Conservation (phyloP, 1,140 invertebrate genomes). For the Branchinecta lindahli region DNA sequence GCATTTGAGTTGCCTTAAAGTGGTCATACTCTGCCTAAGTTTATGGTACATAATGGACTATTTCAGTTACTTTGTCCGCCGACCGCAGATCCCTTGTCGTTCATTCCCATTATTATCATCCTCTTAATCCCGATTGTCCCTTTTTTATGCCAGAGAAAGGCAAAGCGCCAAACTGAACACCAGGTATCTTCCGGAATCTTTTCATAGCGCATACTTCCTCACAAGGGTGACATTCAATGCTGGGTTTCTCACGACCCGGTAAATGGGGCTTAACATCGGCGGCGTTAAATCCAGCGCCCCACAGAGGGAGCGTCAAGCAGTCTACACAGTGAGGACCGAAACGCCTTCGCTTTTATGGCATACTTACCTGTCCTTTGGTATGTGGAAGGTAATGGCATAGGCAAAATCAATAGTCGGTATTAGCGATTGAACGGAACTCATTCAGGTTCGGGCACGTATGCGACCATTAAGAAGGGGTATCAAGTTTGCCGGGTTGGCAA, state of each 20-base stretch:
- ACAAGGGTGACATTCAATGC: conserved; percentile 8
- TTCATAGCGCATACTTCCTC: neutral
- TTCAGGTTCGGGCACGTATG: too few relatives aligned
- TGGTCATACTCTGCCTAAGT: too few relatives aligned
- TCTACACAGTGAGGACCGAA: neutral
- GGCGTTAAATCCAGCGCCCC: neutral
- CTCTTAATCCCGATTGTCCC: conserved; percentile 2
- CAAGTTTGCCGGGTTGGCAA: too few relatives aligned
- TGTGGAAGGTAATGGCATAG: neutral
- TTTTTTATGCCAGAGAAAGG: neutral
- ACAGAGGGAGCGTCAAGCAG: neutral
- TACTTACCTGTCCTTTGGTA: neutral
- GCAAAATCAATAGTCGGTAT: neutral
- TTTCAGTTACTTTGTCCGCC: too few relatives aligned
- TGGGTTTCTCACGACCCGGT: neutral
- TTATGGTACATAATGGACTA: too few relatives aligned
- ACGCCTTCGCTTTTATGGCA: neutral
- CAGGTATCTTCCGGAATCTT: conserved; percentile 1
- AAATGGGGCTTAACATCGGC: conserved; percentile 2
- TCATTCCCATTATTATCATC: neutral
- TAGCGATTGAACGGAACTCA: too few relatives aligned
- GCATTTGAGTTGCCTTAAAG: too few relatives aligned
- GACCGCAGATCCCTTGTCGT: neutral
- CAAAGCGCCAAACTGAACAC: neutral
- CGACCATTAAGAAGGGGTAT: too few relatives aligned